Evolutionary conservation across 2,888 invertebrate species (phyloP).

Genomic region (Metellina segmentata): DNA sequence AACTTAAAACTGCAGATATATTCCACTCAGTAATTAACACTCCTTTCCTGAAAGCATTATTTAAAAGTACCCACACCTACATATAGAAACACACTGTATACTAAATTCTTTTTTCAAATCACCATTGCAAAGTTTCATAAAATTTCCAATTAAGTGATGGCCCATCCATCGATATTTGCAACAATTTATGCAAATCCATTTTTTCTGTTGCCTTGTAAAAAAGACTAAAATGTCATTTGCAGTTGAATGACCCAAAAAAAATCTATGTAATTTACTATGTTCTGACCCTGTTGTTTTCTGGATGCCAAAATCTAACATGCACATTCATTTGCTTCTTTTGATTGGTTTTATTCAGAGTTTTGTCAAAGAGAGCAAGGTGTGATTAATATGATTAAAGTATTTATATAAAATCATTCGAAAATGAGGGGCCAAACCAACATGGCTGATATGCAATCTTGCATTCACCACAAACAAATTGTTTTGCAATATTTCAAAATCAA

Average conservation of each 20-base stretch:
- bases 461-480: neutral
- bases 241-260: neutral
- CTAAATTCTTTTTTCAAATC: neutral
- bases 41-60: neutral
- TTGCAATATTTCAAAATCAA: too few relatives aligned
- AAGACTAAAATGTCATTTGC: neutral
- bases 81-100: neutral
- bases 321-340: neutral
- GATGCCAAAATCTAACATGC: too few relatives aligned
- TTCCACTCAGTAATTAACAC: too few relatives aligned
- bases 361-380: neutral
- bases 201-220: neutral
- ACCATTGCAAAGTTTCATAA: neutral
- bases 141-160: neutral
- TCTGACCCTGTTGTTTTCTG: too few relatives aligned
- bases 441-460: neutral
- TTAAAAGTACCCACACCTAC: neutral
- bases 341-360: neutral
- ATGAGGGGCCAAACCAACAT: neutral
- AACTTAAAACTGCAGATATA: too few relatives aligned
- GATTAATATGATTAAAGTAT: neutral
- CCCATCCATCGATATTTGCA: neutral
- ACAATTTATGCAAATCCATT: too few relatives aligned
- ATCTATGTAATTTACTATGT: neutral
- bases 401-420: neutral